Conservation (phyloP, 2,888 invertebrate genomes). For the Drosophila macrospina region DNA sequence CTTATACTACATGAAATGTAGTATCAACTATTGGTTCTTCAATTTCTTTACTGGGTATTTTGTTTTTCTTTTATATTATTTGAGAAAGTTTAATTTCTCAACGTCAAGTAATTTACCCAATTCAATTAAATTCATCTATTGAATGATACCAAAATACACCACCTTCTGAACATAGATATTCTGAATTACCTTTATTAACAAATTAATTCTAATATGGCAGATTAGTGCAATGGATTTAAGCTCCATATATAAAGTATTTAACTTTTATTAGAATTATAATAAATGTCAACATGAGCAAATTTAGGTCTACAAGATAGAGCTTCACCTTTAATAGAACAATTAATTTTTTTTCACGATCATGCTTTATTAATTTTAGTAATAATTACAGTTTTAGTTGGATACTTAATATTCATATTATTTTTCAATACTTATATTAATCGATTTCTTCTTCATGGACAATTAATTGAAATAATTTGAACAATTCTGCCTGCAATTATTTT, state of each 20-base stretch:
- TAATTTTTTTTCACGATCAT: slow-evolving; percentile 89
- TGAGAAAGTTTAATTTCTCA: slow-evolving; percentile 87
- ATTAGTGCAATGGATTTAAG: slow-evolving; percentile 89
- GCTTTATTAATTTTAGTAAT: slow-evolving; percentile 88
- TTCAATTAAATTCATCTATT: slow-evolving; percentile 87
- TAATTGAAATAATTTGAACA: slow-evolving; percentile 89
- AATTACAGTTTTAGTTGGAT: slow-evolving; percentile 88
- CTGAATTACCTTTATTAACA: slow-evolving; percentile 87
- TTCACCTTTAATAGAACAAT: slow-evolving; percentile 89
- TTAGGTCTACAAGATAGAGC: slow-evolving; percentile 87
- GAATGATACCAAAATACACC: slow-evolving; percentile 88
- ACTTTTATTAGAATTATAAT: slow-evolving; percentile 88
- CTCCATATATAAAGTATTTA: slow-evolving; percentile 88
- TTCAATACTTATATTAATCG: slow-evolving; percentile 87
- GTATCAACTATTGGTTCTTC: slow-evolving; percentile 89
- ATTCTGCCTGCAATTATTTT: slow-evolving; percentile 87
- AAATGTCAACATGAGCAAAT: slow-evolving; percentile 87
- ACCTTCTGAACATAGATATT: slow-evolving; percentile 87
- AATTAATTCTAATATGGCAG: slow-evolving; percentile 88
- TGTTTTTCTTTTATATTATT: slow-evolving; percentile 88
- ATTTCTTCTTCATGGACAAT: slow-evolving; percentile 87
- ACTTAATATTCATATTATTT: slow-evolving; percentile 87
- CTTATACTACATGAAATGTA: slow-evolving; percentile 89
- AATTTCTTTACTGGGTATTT: slow-evolving; percentile 87
- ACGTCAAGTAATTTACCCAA: slow-evolving; percentile 86